Evolutionary conservation across 2,797 vertebrate genomes (phyloP), one percentile per base, ranked within the genome.

Genomic region (Eulemur coronatus): DNA sequence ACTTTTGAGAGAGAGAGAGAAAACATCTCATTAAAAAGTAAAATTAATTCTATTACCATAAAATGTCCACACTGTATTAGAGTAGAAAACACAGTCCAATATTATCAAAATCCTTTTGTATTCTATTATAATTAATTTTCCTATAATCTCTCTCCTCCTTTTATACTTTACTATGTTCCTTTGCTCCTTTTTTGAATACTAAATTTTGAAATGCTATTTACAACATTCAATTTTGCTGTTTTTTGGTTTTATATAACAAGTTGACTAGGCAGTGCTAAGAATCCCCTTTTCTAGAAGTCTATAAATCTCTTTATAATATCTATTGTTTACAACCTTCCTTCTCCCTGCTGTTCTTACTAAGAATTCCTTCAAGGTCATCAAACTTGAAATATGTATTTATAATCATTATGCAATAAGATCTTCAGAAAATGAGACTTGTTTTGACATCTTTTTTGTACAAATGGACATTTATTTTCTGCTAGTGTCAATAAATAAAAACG

Each of bases 301-400:
- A 18, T 59, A 84, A 79, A 63, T 79, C 11, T 26, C 46, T 22
- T 75, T 55, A 88, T 22, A 61, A 81, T 59, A 28, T 46, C 38
- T 80, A 22, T 61, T 35, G 33, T 63, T 41, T 88, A 76, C 30
- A 84, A 35, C 24, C 2, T 79, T 94, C 10, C 6, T n/a, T 4
- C 22, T 26, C 13, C 61, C 28, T 88, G 33, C 1, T 93, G 55
- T 73, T 67, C 24, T 90, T 69, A 87, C 9, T 12, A 90, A 84
- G 76, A 95, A 78, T 80, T 33, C 20, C 41, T 94, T 95, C 57
- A 95, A 88, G 57, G 46, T 59, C 55, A 91, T 70, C 67, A 88
- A 79, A 79, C 26, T 24, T 90, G 50, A 97, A 80, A 73, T 89
- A 88, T 33, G 18, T 24, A 70, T 90, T 72, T 92, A 20, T 50